These are phyloP conservation scores for Myzus persicae DNA, from an alignment of 1,140 invertebrate species.

Conservation along the genomic window DNA sequence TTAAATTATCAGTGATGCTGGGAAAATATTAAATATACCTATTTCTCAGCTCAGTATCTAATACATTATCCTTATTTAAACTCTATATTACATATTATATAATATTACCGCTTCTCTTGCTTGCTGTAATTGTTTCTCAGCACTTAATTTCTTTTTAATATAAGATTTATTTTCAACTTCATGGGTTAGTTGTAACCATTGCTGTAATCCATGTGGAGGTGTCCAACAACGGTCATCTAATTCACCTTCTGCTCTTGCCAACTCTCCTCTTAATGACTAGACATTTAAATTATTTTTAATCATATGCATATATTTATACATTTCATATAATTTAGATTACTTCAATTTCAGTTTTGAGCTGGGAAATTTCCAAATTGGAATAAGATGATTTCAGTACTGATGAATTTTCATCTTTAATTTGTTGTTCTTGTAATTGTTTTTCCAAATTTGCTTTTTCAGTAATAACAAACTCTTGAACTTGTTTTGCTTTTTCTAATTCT, in stretches of 20 bases:
- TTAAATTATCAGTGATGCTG: too few relatives aligned
- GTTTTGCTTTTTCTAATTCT: conserved; percentile 71
- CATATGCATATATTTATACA: neutral
- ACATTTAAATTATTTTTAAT: conserved; percentile 60
- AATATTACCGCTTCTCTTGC: conserved; percentile 85
- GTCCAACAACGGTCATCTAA: conserved; percentile 87
- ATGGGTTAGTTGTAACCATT: conserved; percentile 93
- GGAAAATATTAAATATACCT: too few relatives aligned
- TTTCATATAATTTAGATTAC: conserved; percentile 64
- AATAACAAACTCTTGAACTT: conserved; percentile 77
- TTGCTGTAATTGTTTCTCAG: conserved; percentile 85
- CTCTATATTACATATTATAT: neutral
- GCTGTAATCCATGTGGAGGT: conserved; percentile 85
- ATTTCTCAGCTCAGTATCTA: too few relatives aligned
- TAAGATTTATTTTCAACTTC: conserved; percentile 91
- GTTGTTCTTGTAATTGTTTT: conserved; percentile 76
- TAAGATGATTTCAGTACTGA: conserved; percentile 74
- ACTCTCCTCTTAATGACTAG: conserved; percentile 79
- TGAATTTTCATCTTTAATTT: conserved; percentile 65
- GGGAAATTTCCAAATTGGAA: conserved; percentile 82
- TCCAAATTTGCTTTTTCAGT: conserved; percentile 85
- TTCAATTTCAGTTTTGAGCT: conserved; percentile 84
- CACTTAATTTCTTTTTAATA: conserved; percentile 82
- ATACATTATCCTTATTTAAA: neutral
- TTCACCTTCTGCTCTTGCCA: conserved; percentile 86